These are phyloP conservation scores for Typhlichthys subterraneus DNA, from an alignment of 2,797 vertebrate species.

Conservation along the genomic window DNA sequence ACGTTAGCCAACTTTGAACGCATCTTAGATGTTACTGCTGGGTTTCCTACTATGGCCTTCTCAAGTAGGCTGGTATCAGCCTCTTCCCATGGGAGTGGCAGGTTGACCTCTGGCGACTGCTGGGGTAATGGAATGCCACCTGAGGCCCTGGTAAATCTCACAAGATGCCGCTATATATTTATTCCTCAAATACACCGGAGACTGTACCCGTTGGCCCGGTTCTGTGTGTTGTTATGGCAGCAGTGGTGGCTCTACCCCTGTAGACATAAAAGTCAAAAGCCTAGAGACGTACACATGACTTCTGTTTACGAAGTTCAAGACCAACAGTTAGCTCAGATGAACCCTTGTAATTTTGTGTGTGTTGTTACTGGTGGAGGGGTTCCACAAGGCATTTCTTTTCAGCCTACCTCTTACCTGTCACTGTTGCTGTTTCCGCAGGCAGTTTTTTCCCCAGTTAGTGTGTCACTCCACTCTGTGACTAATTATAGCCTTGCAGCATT, in stretches of 20 bases:
- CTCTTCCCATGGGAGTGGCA: slow-evolving; percentile 28
- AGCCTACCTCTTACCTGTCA: background rate
- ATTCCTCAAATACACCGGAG: too few species aligned
- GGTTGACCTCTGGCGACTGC: slow-evolving; percentile 37
- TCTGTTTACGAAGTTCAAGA: slow-evolving; percentile 46
- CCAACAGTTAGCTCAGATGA: slow-evolving; percentile 24
- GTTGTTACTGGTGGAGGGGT: slow-evolving; percentile 4
- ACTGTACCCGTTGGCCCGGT: too few species aligned
- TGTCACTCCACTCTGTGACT: slow-evolving; percentile 22
- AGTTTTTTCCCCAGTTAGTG: slow-evolving; percentile 4
- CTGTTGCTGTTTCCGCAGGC: slow-evolving; percentile 11
- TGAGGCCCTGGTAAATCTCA: slow-evolving; percentile 22
- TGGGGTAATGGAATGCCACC: slow-evolving; percentile 52
- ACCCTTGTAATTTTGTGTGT: slow-evolving; percentile 13
- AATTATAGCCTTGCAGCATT: slow-evolving; percentile 19
- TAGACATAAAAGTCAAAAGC: slow-evolving; percentile 14
- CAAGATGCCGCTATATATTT: slow-evolving; percentile 10
- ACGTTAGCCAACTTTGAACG: too few species aligned
- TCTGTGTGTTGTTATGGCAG: background rate
- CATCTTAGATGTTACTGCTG: background rate
- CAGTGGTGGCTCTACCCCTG: slow-evolving; percentile 35
- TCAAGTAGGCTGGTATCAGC: slow-evolving; percentile 17
- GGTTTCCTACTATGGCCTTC: slow-evolving; percentile 25
- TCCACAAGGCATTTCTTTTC: slow-evolving; percentile 8
- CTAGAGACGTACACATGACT: slow-evolving; percentile 68